Percentiles rank a stretch among this genome's conserved stretches.
Conservation (phyloP, 2,113 vertebrate species). For the Tinamus guttatus region DNA sequence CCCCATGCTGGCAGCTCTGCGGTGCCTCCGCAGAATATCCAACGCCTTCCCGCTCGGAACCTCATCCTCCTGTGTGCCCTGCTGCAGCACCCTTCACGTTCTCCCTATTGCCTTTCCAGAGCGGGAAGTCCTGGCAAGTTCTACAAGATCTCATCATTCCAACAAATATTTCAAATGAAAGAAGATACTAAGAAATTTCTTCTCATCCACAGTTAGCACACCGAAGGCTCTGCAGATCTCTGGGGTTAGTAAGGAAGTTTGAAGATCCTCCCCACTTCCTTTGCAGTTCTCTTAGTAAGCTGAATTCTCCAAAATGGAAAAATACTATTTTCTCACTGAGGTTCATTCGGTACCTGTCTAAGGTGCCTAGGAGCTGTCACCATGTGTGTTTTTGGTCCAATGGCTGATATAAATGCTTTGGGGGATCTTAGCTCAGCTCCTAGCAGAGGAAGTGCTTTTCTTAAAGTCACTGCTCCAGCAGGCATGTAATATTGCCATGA, state of each 20-base stretch:
- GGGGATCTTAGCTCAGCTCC: background rate
- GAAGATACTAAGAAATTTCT: background rate
- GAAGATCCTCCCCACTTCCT: background rate
- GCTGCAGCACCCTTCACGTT: too few species aligned
- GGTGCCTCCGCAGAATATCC: background rate
- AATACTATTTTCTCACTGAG: background rate
- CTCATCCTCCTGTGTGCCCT: too few species aligned
- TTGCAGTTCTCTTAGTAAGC: background rate
- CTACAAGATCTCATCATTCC: too few species aligned
- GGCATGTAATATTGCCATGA: fast-evolving
- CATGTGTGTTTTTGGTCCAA: fast-evolving
- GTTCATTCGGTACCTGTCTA: background rate
- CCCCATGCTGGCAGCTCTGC: background rate
- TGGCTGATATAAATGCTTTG: background rate
- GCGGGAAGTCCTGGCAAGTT: too few species aligned
- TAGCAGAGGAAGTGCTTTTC: background rate
- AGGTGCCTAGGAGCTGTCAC: background rate
- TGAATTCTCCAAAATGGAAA: background rate
- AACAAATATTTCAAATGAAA: background rate
- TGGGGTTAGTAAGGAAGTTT: background rate
- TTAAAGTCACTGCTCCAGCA: background rate
- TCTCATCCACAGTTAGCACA: background rate
- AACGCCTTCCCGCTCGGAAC: too few species aligned
- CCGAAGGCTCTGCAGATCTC: fast-evolving
- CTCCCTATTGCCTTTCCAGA: too few species aligned